Conservation (phyloP, 2,113 vertebrate species). For the Silurus meridionalis region DNA sequence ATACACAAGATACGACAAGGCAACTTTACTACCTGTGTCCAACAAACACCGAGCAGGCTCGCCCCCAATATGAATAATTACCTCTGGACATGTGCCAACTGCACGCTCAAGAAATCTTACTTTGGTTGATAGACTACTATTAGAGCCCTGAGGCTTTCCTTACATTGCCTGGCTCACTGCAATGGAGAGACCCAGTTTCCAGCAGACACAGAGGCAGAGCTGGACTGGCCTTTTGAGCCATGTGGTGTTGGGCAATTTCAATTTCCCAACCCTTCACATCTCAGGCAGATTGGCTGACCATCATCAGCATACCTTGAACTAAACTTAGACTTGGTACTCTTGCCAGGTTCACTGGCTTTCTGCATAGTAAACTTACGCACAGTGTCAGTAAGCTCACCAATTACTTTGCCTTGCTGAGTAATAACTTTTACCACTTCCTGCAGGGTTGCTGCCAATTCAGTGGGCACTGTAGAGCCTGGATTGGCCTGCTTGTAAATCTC, state of each 20-base stretch:
- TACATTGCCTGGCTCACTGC: background rate
- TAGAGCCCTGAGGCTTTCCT: background rate
- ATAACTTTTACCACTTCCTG: conserved; percentile 32
- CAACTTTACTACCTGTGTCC: too few relatives aligned
- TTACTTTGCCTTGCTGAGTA: conserved; percentile 13
- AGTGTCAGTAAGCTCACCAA: background rate
- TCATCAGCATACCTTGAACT: background rate
- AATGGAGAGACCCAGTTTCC: background rate
- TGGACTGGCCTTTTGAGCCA: too few relatives aligned
- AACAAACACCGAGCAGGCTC: background rate
- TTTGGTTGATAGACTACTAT: background rate
- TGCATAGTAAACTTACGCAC: conserved; percentile 3
- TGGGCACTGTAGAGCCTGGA: background rate
- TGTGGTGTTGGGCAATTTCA: background rate
- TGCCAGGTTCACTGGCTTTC: background rate
- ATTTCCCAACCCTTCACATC: background rate
- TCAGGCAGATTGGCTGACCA: conserved; percentile 18
- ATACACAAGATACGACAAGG: background rate
- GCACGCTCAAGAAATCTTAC: background rate
- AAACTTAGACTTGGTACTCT: background rate
- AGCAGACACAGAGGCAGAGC: too few relatives aligned
- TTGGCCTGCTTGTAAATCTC: too few relatives aligned
- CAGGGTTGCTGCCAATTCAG: background rate
- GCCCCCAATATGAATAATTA: conserved; percentile 10
- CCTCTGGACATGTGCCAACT: background rate